Conservation (phyloP, 2,888 invertebrate species). For the Plemyria rubiginata region DNA sequence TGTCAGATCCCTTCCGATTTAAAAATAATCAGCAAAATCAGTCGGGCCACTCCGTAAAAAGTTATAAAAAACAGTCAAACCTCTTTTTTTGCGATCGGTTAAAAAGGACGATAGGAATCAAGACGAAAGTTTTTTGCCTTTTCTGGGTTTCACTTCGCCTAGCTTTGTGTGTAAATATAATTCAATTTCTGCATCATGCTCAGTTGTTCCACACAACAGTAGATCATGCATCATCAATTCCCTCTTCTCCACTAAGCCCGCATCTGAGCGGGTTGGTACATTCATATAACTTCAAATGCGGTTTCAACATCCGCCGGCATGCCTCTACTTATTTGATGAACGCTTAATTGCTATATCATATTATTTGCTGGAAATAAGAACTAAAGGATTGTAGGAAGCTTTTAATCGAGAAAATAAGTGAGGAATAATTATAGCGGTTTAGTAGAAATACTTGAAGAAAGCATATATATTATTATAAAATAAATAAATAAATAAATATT, state of each 20-base stretch:
- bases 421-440: background rate
- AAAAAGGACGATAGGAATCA: too few species aligned
- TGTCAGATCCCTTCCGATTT: too few species aligned
- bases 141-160: too few species aligned
- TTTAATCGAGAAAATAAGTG: constrained; percentile 7
- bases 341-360: constrained; percentile 24
- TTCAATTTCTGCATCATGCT: background rate
- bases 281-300: constrained; percentile 18
- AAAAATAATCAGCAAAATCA: too few species aligned
- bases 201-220: constrained; percentile 1
- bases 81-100: too few species aligned
- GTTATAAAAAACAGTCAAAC: too few species aligned
- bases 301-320: constrained; percentile 32
- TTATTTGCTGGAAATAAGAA: constrained; percentile 25
- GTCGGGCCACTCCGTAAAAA: too few species aligned
- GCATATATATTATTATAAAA: too few species aligned
- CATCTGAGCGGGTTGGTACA: constrained; percentile 6
- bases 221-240: constrained; percentile 6
- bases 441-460: too few species aligned
- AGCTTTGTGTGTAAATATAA: too few species aligned
- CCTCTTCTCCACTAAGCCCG: constrained; percentile 16
- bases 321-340: constrained; percentile 28
- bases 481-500: too few species aligned
- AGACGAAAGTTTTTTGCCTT: too few species aligned
- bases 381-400: constrained; percentile 16